Percentiles rank a stretch among this genome's conserved stretches.
These are phyloP conservation scores for Spisula solida DNA, from an alignment of 2,888 invertebrate species.

Conservation along the genomic window DNA sequence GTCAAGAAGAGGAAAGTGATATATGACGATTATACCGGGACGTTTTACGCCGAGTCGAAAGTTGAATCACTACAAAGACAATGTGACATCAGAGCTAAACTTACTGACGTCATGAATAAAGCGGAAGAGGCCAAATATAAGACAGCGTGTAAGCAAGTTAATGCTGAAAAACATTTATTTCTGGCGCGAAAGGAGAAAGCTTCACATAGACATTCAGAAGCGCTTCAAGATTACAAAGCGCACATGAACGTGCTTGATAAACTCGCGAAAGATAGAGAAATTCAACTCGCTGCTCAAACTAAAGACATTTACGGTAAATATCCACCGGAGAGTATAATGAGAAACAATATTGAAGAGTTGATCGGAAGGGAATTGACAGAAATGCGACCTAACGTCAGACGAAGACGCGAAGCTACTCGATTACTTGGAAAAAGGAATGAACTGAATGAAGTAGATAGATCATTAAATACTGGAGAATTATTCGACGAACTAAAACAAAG, in stretches of 20 bases:
- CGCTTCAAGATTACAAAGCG: slow-evolving; percentile 78
- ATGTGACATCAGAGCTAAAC: slow-evolving; percentile 74
- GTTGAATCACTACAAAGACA: slow-evolving; percentile 80
- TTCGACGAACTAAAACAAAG: slow-evolving; percentile 65
- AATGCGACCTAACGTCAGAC: slow-evolving; percentile 73
- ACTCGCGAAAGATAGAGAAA: slow-evolving; percentile 70
- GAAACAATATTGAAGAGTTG: slow-evolving; percentile 73
- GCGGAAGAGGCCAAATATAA: slow-evolving; percentile 75
- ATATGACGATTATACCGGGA: slow-evolving; percentile 78
- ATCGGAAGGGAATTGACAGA: slow-evolving; percentile 76
- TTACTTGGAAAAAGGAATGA: slow-evolving; percentile 73
- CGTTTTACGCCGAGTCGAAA: slow-evolving; percentile 79
- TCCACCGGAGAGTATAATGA: slow-evolving; percentile 69
- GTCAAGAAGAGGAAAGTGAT: slow-evolving; percentile 76
- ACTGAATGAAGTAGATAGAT: slow-evolving; percentile 75
- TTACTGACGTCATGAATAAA: slow-evolving; percentile 80
- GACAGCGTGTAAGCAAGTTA: slow-evolving; percentile 74
- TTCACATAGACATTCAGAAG: slow-evolving; percentile 72
- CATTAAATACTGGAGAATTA: slow-evolving; percentile 72
- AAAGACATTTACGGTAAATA: slow-evolving; percentile 75
- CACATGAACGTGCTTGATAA: slow-evolving; percentile 76
- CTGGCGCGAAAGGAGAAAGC: slow-evolving; percentile 75
- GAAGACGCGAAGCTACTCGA: slow-evolving; percentile 73
- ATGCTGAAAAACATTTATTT: slow-evolving; percentile 77
- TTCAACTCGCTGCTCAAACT: slow-evolving; percentile 49